Evolutionary conservation across 2,797 vertebrate genomes (phyloP).

Genomic region (Smutsia temminckii): DNA sequence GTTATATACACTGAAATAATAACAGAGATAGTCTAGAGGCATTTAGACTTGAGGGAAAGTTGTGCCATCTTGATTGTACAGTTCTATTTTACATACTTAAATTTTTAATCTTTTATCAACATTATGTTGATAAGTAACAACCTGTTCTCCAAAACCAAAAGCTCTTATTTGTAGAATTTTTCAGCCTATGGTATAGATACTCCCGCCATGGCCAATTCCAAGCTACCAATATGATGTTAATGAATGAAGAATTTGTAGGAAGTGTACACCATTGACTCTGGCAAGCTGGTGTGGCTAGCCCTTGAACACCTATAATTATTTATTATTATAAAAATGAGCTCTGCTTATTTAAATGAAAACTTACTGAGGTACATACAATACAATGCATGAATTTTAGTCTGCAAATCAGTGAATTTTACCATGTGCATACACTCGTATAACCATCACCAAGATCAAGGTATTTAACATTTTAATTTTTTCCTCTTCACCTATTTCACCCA

Average conservation of each 20-base stretch:
- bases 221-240: neutral
- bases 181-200: neutral
- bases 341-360: neutral
- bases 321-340: neutral
- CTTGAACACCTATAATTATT: neutral
- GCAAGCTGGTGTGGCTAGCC: neutral
- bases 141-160: neutral
- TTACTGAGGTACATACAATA: no score
- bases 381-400: no score
- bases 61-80: neutral
- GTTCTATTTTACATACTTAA: neutral
- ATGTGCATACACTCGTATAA: no score
- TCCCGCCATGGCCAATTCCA: neutral
- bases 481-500: no score
- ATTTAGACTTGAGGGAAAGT: neutral
- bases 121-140: neutral
- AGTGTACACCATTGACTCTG: neutral
- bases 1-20: neutral
- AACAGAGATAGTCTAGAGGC: neutral
- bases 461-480: no score
- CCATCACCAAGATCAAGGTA: no score
- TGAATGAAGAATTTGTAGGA: neutral
- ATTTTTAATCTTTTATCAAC: neutral
- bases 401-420: no score
- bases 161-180: neutral